Evolutionary conservation across 2,888 invertebrate species (phyloP).

Genomic region (Periphyllus acericola): DNA sequence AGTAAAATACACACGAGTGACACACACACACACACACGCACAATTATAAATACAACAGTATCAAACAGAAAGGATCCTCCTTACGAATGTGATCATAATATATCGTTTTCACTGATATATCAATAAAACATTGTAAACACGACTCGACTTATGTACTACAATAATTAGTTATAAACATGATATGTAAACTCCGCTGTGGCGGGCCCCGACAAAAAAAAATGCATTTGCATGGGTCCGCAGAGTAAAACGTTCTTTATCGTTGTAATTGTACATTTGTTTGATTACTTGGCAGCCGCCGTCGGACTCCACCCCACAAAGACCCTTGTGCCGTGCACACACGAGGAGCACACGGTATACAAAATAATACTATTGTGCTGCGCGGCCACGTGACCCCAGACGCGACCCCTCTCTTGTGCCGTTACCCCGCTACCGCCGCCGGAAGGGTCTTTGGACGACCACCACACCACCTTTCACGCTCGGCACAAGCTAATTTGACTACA

Average conservation of each 20-base stretch:
- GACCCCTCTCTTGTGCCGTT: conserved; percentile 11
- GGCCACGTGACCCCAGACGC: conserved; percentile 52
- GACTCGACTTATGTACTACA: neutral
- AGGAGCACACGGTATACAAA: conserved; percentile 26
- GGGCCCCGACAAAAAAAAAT: neutral
- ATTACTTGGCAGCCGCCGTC: conserved; percentile 43
- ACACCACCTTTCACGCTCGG: conserved; percentile 54
- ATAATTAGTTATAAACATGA: neutral
- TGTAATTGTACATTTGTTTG: conserved; percentile 57
- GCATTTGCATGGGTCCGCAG: neutral
- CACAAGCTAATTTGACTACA: conserved; percentile 57
- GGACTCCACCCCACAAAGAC: conserved; percentile 42
- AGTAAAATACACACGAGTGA: neutral
- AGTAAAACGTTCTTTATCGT: conserved; percentile 31
- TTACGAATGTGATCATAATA: neutral
- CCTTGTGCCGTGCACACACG: conserved; percentile 40
- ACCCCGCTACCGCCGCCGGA: neutral
- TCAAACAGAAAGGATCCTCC: neutral
- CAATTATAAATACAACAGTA: neutral
- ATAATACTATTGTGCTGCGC: conserved; percentile 25
- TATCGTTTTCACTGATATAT: neutral
- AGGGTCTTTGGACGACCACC: conserved; percentile 48
- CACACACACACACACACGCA: neutral
- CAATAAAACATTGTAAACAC: neutral
- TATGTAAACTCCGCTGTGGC: neutral